Base-by-base conservation (phyloP, 2,113 vertebrate species). In the Acrocephalus kingi region DNA sequence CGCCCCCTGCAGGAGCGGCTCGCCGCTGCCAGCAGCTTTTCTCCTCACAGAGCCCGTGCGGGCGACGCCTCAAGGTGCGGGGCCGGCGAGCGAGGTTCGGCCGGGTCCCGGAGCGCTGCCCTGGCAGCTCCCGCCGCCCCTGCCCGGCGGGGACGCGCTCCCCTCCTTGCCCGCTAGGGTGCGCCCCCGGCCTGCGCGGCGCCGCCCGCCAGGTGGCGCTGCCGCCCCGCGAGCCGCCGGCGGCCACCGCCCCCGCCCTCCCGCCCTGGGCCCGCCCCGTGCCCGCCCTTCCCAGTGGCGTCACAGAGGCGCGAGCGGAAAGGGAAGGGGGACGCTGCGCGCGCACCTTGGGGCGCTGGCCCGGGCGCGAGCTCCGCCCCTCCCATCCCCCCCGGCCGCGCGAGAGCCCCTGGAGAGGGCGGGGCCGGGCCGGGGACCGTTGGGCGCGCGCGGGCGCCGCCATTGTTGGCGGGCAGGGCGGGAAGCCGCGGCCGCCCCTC, bases 1-100 rank as follows among this genome's bases (percentile, higher is more conserved):
- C 89, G 86, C 89, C 91, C 93, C 52, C 86, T 92, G 78, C 55
- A 66, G 91, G 78, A 27, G 4, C 46, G 18, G 11, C 49, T 86
- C 15, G 28, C 9, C 3, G 2, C 11, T 1, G 22, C 3, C 31
- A 3, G 56, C 13, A 6, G 14, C 45, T 22, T 49, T 15, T 22
- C 77, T 5, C 33, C 33, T 20, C 48, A 11, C 17, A 5, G 28
- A 51, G 10, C 27, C 18, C 4, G 5, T 2, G 28, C 13, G 43
- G 31, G 11, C 30, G 35, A 20, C 9, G 18, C 41, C 15, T 55
- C n/a, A 28, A n/a, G 11, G 17, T 6, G 68, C 39, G 27, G 48
- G 27, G 17, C 8, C 5, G 22, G 7, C 3, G 15, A 4, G 39
- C 16, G 35, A 8, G 13, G 15, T 16, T 12, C 7, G 49, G 18